Conservation (phyloP, 2,888 invertebrate genomes). For the Watsonalla cultraria region DNA sequence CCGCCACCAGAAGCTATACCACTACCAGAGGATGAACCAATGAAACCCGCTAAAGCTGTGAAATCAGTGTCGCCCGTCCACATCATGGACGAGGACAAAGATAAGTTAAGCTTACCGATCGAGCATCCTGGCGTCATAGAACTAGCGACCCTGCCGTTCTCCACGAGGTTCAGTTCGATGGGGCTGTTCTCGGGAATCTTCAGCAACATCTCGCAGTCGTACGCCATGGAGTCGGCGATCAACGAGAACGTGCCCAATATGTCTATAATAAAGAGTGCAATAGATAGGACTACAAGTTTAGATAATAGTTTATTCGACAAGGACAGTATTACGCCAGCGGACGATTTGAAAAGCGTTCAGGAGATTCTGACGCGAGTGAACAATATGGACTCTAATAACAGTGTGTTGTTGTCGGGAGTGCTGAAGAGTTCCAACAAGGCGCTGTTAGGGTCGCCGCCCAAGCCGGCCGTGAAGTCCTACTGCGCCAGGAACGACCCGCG, state of each 20-base stretch:
- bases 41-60: constrained; percentile 33
- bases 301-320: constrained; percentile 66
- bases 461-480: constrained; percentile 38
- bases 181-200: constrained; percentile 70
- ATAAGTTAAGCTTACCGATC: constrained; percentile 27
- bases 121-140: constrained; percentile 53
- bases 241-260: constrained; percentile 67
- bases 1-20: constrained; percentile 62
- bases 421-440: constrained; percentile 48
- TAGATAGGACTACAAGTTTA: constrained; percentile 72
- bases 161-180: constrained; percentile 59
- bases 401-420: constrained; percentile 71
- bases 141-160: constrained; percentile 47
- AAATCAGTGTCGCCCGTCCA: constrained; percentile 25
- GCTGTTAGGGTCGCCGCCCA: constrained; percentile 30
- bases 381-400: constrained; percentile 74
- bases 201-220: constrained; percentile 59
- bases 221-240: constrained; percentile 46
- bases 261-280: constrained; percentile 73
- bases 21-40: constrained; percentile 58
- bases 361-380: constrained; percentile 73
- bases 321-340: constrained; percentile 56
- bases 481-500: constrained; percentile 58
- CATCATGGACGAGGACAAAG: constrained; percentile 15
- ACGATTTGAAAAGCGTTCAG: constrained; percentile 69